Base-by-base conservation (phyloP, 2,113 vertebrate species). In the Oncorhynchus keta region DNA sequence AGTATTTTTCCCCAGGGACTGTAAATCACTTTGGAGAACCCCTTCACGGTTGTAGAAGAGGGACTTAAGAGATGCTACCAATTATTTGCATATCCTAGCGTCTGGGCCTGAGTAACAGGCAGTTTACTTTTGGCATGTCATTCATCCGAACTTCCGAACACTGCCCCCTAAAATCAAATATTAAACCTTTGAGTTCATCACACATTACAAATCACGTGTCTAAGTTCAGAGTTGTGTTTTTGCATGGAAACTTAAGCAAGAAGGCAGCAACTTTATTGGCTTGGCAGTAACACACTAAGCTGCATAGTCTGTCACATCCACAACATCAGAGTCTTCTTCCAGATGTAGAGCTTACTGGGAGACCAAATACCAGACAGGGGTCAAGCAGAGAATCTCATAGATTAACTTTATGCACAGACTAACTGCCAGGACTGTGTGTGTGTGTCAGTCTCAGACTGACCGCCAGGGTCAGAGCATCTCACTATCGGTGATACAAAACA, bases 261-360 rank as follows among this genome's bases (percentile, higher is more conserved):
- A 91, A 90, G 90, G 86, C 80, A 79, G 82, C 87, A 89, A 86
- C 83, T 86, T 77, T 81, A 84, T 86, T 90, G 90, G 90, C 90
- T 92, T 90, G 91, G 90, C 90, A 91, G 82, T 72, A 84, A 87
- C 84, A 70, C 78, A 74, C 68, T 78, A 57, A 45, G 80, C 84
- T 84, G 80, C 73, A 72, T 74, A 89, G 88, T 87, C 88, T 85
- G 85, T 89, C 91, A 92, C 86, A 83, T 91, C 77, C 71, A 81
- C 26, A 77, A 81, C 51, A 24, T 35, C 75, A 87, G 88, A 92
- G 90, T 80, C 89, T 55, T 90, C 79, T 80, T 86, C 89, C 91
- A 92, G 91, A 92, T 92, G 91, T 86, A 85, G 66, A 84, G 62
- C 70, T 81, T 18, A 80, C 83, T 78, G 86, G 73, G 78, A 83